Conservation (phyloP, 2,888 invertebrate genomes). For the Clitarchus hookeri region DNA sequence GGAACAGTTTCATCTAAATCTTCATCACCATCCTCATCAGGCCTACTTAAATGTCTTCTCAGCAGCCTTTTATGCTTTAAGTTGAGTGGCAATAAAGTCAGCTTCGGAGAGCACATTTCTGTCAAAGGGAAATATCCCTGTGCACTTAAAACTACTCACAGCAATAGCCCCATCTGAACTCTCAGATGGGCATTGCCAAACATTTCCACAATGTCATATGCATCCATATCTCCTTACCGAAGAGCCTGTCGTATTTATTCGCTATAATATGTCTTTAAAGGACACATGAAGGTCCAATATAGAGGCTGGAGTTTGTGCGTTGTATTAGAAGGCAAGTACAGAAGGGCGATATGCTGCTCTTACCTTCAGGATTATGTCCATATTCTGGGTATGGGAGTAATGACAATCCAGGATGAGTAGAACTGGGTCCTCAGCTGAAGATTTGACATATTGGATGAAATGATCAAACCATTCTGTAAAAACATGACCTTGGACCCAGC, state of each 20-base stretch:
- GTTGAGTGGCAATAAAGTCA: not conserved
- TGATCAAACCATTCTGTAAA: conserved; percentile 12
- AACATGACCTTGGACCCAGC: conserved; percentile 25
- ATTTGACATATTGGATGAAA: not conserved
- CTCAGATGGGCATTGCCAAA: not conserved
- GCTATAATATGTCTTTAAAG: not conserved
- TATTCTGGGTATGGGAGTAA: not conserved
- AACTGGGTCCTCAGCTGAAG: not conserved
- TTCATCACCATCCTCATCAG: not conserved
- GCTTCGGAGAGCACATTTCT: not conserved
- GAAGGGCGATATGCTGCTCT: not conserved
- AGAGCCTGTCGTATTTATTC: not conserved
- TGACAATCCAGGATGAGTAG: not conserved
- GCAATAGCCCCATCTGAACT: not conserved
- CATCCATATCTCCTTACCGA: not conserved
- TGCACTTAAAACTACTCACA: not conserved
- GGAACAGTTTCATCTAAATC: not conserved
- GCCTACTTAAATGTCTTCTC: not conserved
- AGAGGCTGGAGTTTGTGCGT: not conserved
- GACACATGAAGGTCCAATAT: not conserved
- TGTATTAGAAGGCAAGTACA: conserved; percentile 5
- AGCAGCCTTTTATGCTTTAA: not conserved
- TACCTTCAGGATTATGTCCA: not conserved
- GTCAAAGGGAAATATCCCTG: not conserved
- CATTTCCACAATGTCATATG: not conserved